Evolutionary conservation across 2,888 invertebrate genomes (phyloP), one percentile per base, ranked within the genome.

Genomic region (Himalopsyche japonica): DNA sequence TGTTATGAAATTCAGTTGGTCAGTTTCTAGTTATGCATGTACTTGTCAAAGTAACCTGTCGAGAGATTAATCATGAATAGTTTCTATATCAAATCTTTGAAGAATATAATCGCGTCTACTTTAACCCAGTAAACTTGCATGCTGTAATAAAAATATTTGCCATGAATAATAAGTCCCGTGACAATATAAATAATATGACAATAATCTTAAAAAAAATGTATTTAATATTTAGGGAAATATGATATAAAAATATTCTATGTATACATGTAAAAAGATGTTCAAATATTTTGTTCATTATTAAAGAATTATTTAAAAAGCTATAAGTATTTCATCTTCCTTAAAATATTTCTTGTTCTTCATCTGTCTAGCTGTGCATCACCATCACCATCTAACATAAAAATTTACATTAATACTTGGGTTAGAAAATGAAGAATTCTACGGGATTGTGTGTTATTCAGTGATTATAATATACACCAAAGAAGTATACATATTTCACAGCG

Each of bases 221-320:
- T 10, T 70, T 70, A 70, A 27, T 70, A 70, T 57, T 57, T 57
- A 57, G 24, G 57, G 10, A 57, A 20, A 57, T 70, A 70, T 70
- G 15, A 70, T 70, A 70, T 70, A 70, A 70, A 64, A n/a, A 70
- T 70, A 70, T 70, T 70, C 30, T 27, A 70, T 70, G 70, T 70
- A 70, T 70, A 70, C 70, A 70, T 70, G 70, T 70, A 70, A 27
- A 70, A 70, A 70, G 70, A 70, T 70, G 70, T 70, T 70, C 27
- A 70, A 70, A 70, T 70, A 70, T 70, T 70, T 70, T 70, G 70
- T 70, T 70, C 70, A 70, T 70, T 70, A 70, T 70, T 57, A 57
- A 57, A 70, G 24, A 70, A 70, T 27, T 70, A 70, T 70, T 15
- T 43, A 15, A 43, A 43, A 43, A 43, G 7, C 15, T 43, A 1